These are phyloP conservation scores for Corythornis vintsioides DNA, from an alignment of 2,113 vertebrate genomes.

Conservation along the genomic window DNA sequence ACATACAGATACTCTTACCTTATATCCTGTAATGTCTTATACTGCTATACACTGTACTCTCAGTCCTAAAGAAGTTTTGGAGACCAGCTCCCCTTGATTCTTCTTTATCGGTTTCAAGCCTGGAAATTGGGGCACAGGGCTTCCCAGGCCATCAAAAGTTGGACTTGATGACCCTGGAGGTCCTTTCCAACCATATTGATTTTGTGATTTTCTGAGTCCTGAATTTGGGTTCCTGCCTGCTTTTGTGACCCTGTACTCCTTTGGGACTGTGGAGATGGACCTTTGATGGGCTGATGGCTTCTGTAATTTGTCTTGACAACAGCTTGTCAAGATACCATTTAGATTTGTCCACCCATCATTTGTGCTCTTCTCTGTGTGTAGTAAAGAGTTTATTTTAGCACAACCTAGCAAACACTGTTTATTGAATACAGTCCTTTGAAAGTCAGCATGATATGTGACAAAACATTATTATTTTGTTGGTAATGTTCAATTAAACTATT, in stretches of 20 bases:
- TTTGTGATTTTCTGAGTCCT: too few relatives aligned
- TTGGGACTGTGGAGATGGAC: background rate
- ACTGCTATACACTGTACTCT: background rate
- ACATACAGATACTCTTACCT: background rate
- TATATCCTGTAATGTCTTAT: background rate
- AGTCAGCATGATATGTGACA: background rate
- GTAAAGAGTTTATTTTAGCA: background rate
- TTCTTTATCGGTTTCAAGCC: background rate
- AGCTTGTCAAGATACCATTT: background rate
- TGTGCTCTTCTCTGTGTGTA: background rate
- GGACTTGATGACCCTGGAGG: too few relatives aligned
- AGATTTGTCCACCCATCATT: background rate
- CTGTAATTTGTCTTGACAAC: background rate
- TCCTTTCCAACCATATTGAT: too few relatives aligned
- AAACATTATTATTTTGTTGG: background rate
- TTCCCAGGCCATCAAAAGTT: background rate
- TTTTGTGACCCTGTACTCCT: background rate
- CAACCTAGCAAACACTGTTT: too few relatives aligned
- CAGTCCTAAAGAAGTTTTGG: background rate
- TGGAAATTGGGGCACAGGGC: background rate
- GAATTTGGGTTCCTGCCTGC: background rate
- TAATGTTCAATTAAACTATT: background rate
- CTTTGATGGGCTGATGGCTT: background rate
- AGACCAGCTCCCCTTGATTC: background rate
- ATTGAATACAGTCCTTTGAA: background rate